Base-by-base conservation (phyloP, 30 jellyfish, hydroid and myxozoan species). In the Cassiopea andromeda region DNA sequence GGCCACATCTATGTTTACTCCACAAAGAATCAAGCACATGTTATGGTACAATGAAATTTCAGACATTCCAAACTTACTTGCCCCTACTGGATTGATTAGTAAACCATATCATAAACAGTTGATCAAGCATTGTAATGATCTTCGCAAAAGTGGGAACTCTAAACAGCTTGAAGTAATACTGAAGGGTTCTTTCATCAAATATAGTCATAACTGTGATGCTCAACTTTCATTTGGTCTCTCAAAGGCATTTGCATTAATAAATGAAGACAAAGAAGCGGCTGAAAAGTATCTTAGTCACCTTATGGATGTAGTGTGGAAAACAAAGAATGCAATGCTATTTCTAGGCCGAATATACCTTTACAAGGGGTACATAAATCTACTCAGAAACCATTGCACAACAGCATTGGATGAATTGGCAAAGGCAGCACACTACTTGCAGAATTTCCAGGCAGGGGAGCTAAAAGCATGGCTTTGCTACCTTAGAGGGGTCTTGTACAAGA, bases 401-500 rank as follows among this genome's bases (percentile, higher is more conserved):
- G 44, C 87, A 1, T 13, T 47, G 13, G n/a, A 78, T 2, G 73
- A 47, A 44, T 54, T 78, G 46, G 75, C n/a, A 3, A 49, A 4
- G 50, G 87, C 73, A 19, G 16, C 75, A 10, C 15, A 78, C 47
- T 49, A 49, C 75, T n/a, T 78, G 75, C 54, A 58, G 38, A 10
- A 48, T 38, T 50, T 47, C 49, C 14, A 60, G 50, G 60, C 87
- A 15, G 87, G 87, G 7, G 87, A 78, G 4, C 16, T 16, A 46
- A 78, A 47, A 27, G 66, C 87, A 10, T 78, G 60, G 38, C 54
- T 78, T 13, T 78, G 87, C 60, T 78, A 78, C 19, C 70, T 49
- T 5, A 44, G 17, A 13, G 87, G 54, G 50, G 76, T 78, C 6
- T 14, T 13, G 0, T 48, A 47, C 13, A 78, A 44, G 87, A 78